Base-by-base conservation (phyloP, 2,888 invertebrate species). In the Scelioninae gen. 1 region DNA sequence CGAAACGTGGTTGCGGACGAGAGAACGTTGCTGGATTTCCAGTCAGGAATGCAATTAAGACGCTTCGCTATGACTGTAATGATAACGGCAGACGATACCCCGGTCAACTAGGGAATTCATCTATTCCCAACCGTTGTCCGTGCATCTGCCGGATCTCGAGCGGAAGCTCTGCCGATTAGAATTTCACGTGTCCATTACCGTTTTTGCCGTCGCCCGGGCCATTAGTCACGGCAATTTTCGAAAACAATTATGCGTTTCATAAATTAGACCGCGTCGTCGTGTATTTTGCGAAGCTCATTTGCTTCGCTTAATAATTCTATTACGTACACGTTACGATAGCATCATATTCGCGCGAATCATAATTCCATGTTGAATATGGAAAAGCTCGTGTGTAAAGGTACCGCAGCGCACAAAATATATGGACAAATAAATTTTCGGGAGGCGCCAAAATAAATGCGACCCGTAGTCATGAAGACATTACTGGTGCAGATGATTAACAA, bases 11-110 rank as follows among this genome's bases (percentile, higher is more conserved):
- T 71, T 63, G 51, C 72, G 66, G 62, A 53, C 47, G 49, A 31
- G 69, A 43, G 63, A 62, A 49, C 40, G 58, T 62, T 55, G 66
- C 55, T 55, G 66, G 68, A 77, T 75, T 83, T 78, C 53, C 66
- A 69, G 55, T 16, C 15, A 47, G 85, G 85, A 86, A 86, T 86
- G 86, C 86, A 87, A 87, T 88, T 87, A 87, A 87, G 86, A 86
- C 76, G 85, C 87, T 86, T 84, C 60, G 84, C 84, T 84, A 84
- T 77, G 86, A 85, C 84, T 84, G 81, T 82, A 87, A 86, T 86
- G 87, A 85, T 85, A 85, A 86, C 75, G 84, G 82, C 63, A 58
- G 58, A 71, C 75, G 75, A 49, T 74, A 51, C 65, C 23, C 31
- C 13, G 71, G 65, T 76, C 75, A 56, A 65, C 45, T 34, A 29